Conservation (phyloP, 2,113 vertebrate genomes). For the Carassius gibelio region DNA sequence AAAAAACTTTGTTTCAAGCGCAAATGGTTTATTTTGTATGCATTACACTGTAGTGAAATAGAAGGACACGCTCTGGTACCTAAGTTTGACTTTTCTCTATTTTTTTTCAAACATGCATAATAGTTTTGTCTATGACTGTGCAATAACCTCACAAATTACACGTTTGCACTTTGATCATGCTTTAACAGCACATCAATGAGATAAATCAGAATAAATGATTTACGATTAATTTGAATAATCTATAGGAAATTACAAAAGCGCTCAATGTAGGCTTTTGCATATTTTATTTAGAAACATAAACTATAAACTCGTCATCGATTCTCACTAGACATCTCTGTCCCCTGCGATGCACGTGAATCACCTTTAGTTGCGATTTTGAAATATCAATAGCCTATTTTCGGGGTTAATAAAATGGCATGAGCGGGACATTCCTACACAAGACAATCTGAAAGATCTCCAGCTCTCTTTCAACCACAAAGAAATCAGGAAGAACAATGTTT, state of each 20-base stretch:
- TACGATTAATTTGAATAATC: background rate
- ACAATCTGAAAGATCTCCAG: background rate
- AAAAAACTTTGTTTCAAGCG: constrained; percentile 33
- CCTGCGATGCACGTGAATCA: background rate
- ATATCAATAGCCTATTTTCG: constrained; percentile 2
- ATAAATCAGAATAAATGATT: background rate
- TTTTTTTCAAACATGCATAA: background rate
- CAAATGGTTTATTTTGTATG: constrained; percentile 15
- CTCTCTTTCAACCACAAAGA: background rate
- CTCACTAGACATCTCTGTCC: background rate
- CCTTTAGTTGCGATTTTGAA: background rate
- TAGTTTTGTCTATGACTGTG: background rate
- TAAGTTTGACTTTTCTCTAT: background rate
- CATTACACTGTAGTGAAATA: background rate
- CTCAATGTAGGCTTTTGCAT: background rate
- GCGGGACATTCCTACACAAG: background rate
- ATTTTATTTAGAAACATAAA: background rate
- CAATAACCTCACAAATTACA: background rate
- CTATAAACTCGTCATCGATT: background rate
- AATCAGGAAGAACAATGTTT: constrained; percentile 7
- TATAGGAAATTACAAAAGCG: background rate
- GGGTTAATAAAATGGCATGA: background rate
- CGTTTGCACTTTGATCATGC: background rate
- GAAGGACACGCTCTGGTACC: no score
- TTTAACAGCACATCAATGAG: background rate